Base-by-base conservation (phyloP, 2,113 vertebrate species). In the Tyrannus savana region DNA sequence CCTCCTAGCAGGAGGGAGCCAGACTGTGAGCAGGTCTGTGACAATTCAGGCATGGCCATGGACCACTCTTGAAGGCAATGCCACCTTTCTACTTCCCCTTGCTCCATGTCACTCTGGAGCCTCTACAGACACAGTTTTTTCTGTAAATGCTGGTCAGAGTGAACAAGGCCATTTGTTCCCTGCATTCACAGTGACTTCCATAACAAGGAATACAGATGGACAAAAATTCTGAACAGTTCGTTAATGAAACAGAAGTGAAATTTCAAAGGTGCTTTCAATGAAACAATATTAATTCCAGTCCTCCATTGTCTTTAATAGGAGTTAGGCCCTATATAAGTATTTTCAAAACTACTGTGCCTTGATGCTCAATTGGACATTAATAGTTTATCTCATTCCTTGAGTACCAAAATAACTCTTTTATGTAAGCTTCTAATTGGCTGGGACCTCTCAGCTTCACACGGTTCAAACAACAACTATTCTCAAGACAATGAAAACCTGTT, bases 31-130 rank as follows among this genome's bases (percentile, higher is more conserved):
- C 55, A 46, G 63, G 53, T 37, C 42, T 33, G 9, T 50, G 52
- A 35, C 47, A 10, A 11, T 42, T 37, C 59, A 33, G 55, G 23
- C 7, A 1, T 0, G 0, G 41, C 63, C 3, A 6, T 76, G 35
- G 84, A 31, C 10, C 14, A 1, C 33, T 60, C 39, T 74, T 3
- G 1, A 72, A 87, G 75, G 44, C 24, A 58, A 5, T 1, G 3
- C 55, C 81, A 87, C 62, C 56, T 49, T 83, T 27, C 59, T 16
- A 3, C 33, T 7, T 31, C 18, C 37, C 68, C 68, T 71, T 1
- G 0, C 35, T 24, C 62, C 6, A 0, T 2, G 1, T 9, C 2
- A 81, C 69, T 31, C 84, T 19, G 30, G 31, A 82, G 74, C 64
- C 63, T 74, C 69, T 28, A 19, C 78, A 46, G 74, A 60, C 74